A percentile compares a stretch with the other conserved stretches of the same genome.
Evolutionary conservation across 1,140 invertebrate species (phyloP).

Genomic region (Gryon sp.): DNA sequence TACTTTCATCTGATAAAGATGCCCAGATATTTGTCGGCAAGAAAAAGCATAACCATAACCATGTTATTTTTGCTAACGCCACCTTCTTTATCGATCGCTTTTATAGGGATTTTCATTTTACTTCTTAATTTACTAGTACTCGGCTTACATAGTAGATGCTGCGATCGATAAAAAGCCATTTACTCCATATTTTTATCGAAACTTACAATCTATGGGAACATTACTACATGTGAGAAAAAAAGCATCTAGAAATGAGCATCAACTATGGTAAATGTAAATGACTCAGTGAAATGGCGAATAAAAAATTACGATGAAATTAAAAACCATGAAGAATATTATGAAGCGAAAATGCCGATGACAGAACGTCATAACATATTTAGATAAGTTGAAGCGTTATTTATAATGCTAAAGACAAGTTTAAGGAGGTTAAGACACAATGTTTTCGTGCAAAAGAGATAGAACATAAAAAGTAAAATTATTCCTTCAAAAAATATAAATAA

Average conservation of each 20-base stretch:
- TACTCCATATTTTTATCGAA: constrained; percentile 17
- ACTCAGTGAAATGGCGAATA: too few relatives aligned
- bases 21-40: not conserved
- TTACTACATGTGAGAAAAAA: constrained; percentile 7
- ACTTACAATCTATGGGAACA: constrained; percentile 31
- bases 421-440: too few relatives aligned
- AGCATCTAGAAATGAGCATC: not conserved
- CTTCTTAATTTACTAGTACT: constrained; percentile 31
- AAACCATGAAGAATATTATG: too few relatives aligned
- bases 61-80: constrained; percentile 19
- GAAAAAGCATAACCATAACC: constrained; percentile 33
- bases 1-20: constrained; percentile 34
- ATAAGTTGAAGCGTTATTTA: too few relatives aligned
- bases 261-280: not conserved
- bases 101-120: constrained; percentile 35
- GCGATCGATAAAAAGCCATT: constrained; percentile 42
- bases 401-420: too few relatives aligned
- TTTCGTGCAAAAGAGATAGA: too few relatives aligned
- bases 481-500: too few relatives aligned
- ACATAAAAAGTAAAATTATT: too few relatives aligned
- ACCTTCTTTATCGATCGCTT: constrained; percentile 8
- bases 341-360: too few relatives aligned
- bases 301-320: too few relatives aligned
- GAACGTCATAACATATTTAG: too few relatives aligned
- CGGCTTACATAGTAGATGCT: constrained; percentile 7